Percentiles rank a stretch among this genome's conserved stretches.
Conservation (phyloP, 2,113 vertebrate species). For the Caretta caretta region DNA sequence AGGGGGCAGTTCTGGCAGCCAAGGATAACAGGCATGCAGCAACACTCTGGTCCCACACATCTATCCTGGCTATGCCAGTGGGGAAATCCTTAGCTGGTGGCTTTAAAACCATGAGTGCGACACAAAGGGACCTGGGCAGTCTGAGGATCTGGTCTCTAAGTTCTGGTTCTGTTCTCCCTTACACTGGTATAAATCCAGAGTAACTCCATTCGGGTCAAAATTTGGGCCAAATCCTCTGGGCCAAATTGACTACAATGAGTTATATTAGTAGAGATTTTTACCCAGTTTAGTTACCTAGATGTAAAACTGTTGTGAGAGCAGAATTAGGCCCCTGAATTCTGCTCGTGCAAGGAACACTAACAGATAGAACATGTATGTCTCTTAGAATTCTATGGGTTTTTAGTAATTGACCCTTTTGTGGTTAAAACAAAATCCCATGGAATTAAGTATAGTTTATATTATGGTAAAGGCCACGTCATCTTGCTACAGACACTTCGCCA, state of each 20-base stretch:
- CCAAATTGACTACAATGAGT: background rate
- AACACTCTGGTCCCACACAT: rapidly evolving
- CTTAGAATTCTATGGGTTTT: background rate
- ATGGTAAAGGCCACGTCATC: background rate
- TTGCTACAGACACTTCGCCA: background rate
- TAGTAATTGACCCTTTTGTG: rapidly evolving
- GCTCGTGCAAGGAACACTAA: rapidly evolving
- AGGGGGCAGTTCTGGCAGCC: background rate
- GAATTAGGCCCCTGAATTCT: background rate
- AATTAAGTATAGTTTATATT: background rate
- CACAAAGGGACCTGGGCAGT: background rate
- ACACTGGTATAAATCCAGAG: background rate
- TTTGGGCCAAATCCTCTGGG: background rate
- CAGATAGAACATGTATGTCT: rapidly evolving
- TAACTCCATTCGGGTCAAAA: background rate
- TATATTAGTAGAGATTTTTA: background rate
- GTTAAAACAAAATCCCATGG: background rate
- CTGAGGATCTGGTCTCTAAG: background rate
- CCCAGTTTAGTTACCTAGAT: background rate
- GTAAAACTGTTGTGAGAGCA: background rate
- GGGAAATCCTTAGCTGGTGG: background rate
- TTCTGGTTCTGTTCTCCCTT: background rate
- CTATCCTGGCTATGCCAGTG: background rate
- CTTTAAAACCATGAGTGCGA: background rate
- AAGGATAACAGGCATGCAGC: background rate